Base-by-base conservation (phyloP, 2,888 invertebrate genomes). In the Amblyjoppa proteus region DNA sequence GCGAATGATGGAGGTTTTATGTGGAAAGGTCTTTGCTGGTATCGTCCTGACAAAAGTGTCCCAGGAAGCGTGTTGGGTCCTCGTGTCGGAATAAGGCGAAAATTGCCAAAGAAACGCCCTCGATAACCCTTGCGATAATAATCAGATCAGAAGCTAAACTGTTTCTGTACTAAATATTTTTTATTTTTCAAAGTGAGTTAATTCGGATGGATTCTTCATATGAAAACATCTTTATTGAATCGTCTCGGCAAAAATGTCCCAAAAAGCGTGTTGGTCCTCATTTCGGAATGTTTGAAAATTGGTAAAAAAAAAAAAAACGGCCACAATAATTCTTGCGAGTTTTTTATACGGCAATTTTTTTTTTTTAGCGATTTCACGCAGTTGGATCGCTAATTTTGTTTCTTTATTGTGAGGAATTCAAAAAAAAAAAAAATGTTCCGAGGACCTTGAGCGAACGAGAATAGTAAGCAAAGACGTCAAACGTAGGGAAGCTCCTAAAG, bases 71-170 rank as follows among this genome's bases (percentile, higher is more conserved):
- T 3, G 9, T 25, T 28, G 20, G 20, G 20, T 20, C 20, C 20
- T 20, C 20, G 20, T 20, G 20, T 20, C 20, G 20, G 20, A 20
- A 20, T 20, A 20, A 20, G 20, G 20, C 20, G 20, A 20, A 28
- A 28, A 61, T 31, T 31, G 1, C 5, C 0, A 31, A 31, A 31
- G 13, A 28, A 31, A 9, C 6, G 11, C 11, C 3, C 9, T 41
- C 11, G 11, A 41, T 9, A 9, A 41, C 9, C 9, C 0, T 41
- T 9, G 9, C 41, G 84, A 81, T 41, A 74, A 74, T 73, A 64
- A 77, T 78, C 64, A 64, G 73, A 80, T 64, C 64, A 77, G 53
- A 69, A 77, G 76, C 64, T 70, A 71, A 81, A 81, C 66, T 73
- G 56, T 34, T 25, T 58, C 66, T 53, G 49, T 7, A 56, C 38